Conservation (phyloP, 2,888 invertebrate genomes). For the Scrobipalpa costella region DNA sequence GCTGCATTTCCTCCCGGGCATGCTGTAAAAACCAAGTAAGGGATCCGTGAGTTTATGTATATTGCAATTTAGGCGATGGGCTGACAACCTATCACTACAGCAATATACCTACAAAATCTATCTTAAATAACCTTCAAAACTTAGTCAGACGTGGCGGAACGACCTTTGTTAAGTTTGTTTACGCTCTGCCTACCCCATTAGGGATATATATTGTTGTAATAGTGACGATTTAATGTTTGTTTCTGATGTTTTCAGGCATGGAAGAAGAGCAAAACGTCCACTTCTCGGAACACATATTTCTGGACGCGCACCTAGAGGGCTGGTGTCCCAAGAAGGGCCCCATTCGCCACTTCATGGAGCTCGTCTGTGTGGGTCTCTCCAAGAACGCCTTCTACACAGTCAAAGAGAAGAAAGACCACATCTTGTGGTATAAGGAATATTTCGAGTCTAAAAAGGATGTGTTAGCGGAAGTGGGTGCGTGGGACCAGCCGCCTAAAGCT, state of each 20-base stretch:
- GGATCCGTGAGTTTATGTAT: too few species aligned
- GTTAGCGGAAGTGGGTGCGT: constrained; percentile 83
- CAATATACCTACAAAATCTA: too few species aligned
- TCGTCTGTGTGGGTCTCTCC: constrained; percentile 95
- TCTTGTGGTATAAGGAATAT: constrained; percentile 95
- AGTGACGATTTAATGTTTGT: not conserved
- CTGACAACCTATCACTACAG: too few species aligned
- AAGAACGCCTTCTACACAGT: constrained; percentile 96
- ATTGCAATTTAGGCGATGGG: too few species aligned
- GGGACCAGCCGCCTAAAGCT: constrained; percentile 49
- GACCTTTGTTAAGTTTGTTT: too few species aligned
- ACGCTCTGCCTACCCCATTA: too few species aligned
- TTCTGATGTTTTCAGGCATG: constrained; percentile 75
- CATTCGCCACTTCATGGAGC: constrained; percentile 97
- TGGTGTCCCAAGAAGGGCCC: constrained; percentile 97
- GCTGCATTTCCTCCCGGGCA: too few species aligned
- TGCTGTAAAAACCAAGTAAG: too few species aligned
- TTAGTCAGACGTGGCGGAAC: too few species aligned
- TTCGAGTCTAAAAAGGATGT: constrained; percentile 90
- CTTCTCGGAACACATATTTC: constrained; percentile 97
- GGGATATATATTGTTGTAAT: too few species aligned
- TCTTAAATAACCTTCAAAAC: too few species aligned
- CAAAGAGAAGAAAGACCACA: constrained; percentile 92
- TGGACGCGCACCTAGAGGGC: constrained; percentile 90
- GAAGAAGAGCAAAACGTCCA: constrained; percentile 85